A percentile compares a stretch with the other conserved stretches of the same genome.
Conservation (phyloP, 1,140 invertebrate species). For the Aphaenogaster rudis region DNA sequence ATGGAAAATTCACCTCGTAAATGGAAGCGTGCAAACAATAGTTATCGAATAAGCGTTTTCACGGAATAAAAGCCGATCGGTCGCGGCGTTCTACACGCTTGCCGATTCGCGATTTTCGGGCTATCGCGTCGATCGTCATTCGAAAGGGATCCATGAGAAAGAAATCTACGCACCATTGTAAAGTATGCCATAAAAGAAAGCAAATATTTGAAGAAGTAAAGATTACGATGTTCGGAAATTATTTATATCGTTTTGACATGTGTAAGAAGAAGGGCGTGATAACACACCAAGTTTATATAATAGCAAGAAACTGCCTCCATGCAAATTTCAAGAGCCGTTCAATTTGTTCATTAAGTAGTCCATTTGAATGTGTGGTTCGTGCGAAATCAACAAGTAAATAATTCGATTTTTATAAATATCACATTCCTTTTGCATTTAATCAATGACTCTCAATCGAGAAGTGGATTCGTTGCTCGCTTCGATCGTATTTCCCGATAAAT, state of each 20-base stretch:
- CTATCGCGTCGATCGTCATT: neutral
- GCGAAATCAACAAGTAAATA: neutral
- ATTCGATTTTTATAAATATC: neutral
- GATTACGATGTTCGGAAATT: neutral
- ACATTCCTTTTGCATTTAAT: neutral
- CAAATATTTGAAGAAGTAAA: neutral
- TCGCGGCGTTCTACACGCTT: neutral
- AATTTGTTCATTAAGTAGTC: neutral
- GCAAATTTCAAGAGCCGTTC: neutral
- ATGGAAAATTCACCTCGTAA: slow-evolving; percentile 52
- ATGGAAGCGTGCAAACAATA: slow-evolving; percentile 53
- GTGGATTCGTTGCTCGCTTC: neutral
- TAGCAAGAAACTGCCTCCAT: neutral
- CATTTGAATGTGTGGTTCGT: neutral
- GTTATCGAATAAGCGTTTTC: slow-evolving; percentile 37
- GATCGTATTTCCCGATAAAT: slow-evolving; percentile 7
- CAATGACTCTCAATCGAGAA: slow-evolving; percentile 1
- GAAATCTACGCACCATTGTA: neutral
- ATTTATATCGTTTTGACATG: neutral
- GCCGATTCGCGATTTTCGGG: neutral
- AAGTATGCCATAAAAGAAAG: neutral
- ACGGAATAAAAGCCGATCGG: slow-evolving; percentile 42
- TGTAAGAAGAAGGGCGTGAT: neutral
- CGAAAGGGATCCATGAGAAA: neutral
- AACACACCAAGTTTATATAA: neutral